Evolutionary conservation across 2,797 vertebrate genomes (phyloP).

Genomic region (Eleutherodactylus coqui): DNA sequence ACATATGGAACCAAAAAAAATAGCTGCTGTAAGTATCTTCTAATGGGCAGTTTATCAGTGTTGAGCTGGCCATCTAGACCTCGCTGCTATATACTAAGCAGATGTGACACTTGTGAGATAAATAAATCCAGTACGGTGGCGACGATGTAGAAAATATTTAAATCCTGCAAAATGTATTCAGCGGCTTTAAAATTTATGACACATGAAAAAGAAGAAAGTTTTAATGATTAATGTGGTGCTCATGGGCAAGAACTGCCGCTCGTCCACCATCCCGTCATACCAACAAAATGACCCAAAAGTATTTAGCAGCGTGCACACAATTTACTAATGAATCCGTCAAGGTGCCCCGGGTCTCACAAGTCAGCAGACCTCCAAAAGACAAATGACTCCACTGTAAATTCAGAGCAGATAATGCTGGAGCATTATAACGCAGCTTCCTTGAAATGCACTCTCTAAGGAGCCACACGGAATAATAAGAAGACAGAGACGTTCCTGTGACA

Average conservation of each 20-base stretch:
- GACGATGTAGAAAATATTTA: neutral
- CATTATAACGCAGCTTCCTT: neutral
- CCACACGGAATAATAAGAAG: neutral
- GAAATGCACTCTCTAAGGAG: neutral
- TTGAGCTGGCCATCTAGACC: neutral
- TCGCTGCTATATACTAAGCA: neutral
- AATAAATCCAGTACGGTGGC: neutral
- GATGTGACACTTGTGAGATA: neutral
- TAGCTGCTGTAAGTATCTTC: neutral
- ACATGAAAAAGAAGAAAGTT: neutral
- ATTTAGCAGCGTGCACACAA: conserved; percentile 13
- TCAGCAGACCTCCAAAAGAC: neutral
- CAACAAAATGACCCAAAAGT: conserved; percentile 20
- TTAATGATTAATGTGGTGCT: conserved; percentile 29
- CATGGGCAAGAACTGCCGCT: conserved; percentile 4
- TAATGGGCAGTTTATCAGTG: neutral
- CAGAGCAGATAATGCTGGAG: neutral
- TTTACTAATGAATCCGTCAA: conserved; percentile 22
- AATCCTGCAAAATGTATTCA: conserved; percentile 14
- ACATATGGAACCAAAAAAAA: neutral
- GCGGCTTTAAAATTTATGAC: neutral
- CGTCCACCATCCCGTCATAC: neutral
- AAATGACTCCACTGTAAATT: conserved; percentile 30
- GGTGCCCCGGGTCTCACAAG: conserved; percentile 23
- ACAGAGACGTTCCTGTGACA: neutral